A percentile compares a stretch with the other conserved stretches of the same genome.
These are phyloP conservation scores for Heliothis subflexa DNA, from an alignment of 1,140 invertebrate species.

Conservation along the genomic window DNA sequence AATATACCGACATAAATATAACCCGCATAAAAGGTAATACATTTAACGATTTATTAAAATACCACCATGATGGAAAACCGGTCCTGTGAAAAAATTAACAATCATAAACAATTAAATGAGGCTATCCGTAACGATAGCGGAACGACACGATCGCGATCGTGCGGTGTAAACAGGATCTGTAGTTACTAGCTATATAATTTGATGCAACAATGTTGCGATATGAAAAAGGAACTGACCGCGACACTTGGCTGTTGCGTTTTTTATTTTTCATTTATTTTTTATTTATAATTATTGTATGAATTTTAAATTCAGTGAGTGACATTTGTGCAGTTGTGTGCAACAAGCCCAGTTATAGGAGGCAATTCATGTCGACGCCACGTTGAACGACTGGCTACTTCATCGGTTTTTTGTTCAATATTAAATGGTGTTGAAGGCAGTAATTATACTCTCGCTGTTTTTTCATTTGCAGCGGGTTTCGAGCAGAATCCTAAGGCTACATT, in stretches of 20 bases:
- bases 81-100: conserved; percentile 17
- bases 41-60: conserved; percentile 40
- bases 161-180: conserved; percentile 13
- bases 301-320: conserved; percentile 37
- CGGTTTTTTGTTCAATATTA: conserved; percentile 6
- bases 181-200: conserved; percentile 5
- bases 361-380: background rate
- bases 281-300: conserved; percentile 63
- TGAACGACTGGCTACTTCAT: background rate
- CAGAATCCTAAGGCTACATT: background rate
- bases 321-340: conserved; percentile 5
- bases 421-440: conserved; percentile 15
- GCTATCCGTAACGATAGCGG: conserved; percentile 16
- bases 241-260: conserved; percentile 57
- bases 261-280: conserved; percentile 56
- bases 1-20: conserved; percentile 16
- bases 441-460: conserved; percentile 22
- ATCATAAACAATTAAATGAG: conserved; percentile 34
- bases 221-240: conserved; percentile 51
- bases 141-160: conserved; percentile 35
- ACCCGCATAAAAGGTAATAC: conserved; percentile 36
- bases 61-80: conserved; percentile 36
- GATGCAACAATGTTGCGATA: conserved; percentile 58
- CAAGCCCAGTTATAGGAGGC: conserved; percentile 24
- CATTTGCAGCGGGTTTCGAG: background rate